Evolutionary conservation across 35 echinoderm and acorn worm species (phyloP).

Genomic region (Apostichopus californicus): DNA sequence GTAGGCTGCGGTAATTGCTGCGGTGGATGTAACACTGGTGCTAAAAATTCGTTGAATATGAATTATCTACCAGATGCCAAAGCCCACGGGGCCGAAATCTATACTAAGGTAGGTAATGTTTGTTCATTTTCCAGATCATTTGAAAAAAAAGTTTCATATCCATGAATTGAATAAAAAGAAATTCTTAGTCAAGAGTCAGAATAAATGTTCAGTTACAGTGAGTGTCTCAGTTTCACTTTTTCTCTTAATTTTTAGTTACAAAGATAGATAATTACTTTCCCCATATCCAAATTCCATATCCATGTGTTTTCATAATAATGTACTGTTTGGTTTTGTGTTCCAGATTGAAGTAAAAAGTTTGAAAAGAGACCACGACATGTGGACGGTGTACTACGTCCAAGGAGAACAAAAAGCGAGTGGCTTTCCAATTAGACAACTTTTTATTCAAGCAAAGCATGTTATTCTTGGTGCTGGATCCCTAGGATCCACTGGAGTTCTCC

Average conservation of each 20-base stretch:
- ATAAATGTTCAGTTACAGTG: no score
- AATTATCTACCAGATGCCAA: slow-evolving; percentile 75
- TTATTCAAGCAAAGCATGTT: slow-evolving; percentile 52
- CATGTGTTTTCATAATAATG: no score
- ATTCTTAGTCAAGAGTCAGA: no score
- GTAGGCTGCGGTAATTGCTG: slow-evolving; percentile 78
- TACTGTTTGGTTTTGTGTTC: background rate
- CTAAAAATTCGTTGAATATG: slow-evolving; percentile 85
- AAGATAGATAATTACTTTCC: no score
- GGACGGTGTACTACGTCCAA: slow-evolving; percentile 38
- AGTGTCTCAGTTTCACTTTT: no score
- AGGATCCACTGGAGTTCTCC: slow-evolving; percentile 61
- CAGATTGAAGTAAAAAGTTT: slow-evolving; percentile 51
- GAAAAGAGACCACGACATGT: slow-evolving; percentile 16
- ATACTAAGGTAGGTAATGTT: slow-evolving; percentile 59
- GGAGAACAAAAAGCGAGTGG: slow-evolving; percentile 3
- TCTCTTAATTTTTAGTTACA: no score
- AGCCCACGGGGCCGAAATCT: slow-evolving; percentile 72
- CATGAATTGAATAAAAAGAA: background rate
- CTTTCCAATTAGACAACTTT: slow-evolving; percentile 51
- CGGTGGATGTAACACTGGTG: slow-evolving; percentile 86
- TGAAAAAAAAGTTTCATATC: background rate
- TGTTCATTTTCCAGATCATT: background rate
- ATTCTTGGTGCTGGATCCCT: slow-evolving; percentile 67
- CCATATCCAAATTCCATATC: no score